These are phyloP conservation scores for Cuniculus paca DNA, from an alignment of 2,797 vertebrate species.

Conservation along the genomic window DNA sequence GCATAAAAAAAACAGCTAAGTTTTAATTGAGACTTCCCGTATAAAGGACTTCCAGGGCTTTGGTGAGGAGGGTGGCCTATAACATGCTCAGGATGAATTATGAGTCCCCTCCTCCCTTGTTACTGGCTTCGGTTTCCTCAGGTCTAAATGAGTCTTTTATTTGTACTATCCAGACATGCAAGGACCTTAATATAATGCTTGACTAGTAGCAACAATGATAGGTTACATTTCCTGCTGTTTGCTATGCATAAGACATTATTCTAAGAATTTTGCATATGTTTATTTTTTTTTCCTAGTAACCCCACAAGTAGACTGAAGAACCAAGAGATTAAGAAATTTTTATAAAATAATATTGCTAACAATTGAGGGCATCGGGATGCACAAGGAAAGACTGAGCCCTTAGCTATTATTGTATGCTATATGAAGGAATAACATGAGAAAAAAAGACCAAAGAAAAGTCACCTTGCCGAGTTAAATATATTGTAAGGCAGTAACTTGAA, in stretches of 20 bases:
- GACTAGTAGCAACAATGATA: neutral
- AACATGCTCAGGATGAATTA: neutral
- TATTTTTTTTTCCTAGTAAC: slow-evolving; percentile 37
- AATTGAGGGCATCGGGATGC: neutral
- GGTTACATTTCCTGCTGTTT: neutral
- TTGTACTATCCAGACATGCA: neutral
- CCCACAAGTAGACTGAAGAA: neutral
- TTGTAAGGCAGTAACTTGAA: neutral
- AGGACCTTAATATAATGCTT: neutral
- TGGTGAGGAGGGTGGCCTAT: neutral
- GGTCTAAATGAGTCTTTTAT: neutral
- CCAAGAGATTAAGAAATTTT: neutral
- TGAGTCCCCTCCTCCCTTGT: neutral
- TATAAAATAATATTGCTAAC: neutral
- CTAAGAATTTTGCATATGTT: neutral
- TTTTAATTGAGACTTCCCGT: neutral
- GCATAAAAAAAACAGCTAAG: neutral
- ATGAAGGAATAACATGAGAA: neutral
- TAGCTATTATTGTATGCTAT: neutral
- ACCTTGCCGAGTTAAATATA: neutral
- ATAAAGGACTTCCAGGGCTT: neutral
- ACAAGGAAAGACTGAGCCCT: neutral
- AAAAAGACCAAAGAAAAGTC: neutral
- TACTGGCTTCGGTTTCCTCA: neutral
- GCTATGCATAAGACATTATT: neutral